A percentile compares a stretch with the other conserved stretches of the same genome.
Evolutionary conservation across 2,888 invertebrate species (phyloP).

Genomic region (Erynnis tages): DNA sequence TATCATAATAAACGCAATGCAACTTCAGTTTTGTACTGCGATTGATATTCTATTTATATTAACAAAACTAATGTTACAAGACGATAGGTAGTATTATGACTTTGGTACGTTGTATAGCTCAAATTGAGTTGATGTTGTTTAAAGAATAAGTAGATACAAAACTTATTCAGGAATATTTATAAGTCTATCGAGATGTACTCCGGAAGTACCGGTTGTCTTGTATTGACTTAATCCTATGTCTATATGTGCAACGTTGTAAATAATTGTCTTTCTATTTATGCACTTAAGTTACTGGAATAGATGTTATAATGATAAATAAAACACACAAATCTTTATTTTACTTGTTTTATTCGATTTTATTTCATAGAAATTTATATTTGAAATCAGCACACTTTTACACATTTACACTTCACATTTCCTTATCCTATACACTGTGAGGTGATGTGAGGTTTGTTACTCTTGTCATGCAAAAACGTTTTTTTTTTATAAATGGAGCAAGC

Average conservation of each 20-base stretch:
- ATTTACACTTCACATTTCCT: no score
- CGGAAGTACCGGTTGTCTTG: conserved; percentile 1
- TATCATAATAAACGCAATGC: no score
- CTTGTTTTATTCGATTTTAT: conserved; percentile 11
- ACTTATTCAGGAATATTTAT: conserved; percentile 16
- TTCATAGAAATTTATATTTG: conserved; percentile 14
- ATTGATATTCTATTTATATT: no score
- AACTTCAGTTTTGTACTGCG: no score
- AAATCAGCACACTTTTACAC: no score
- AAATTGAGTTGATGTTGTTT: conserved; percentile 25
- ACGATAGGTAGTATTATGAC: no score
- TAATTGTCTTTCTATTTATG: conserved; percentile 71
- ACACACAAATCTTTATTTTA: conserved; percentile 10
- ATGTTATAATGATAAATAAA: conserved; percentile 19
- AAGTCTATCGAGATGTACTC: conserved; percentile 8
- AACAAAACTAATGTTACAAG: no score
- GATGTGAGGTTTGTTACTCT: no score
- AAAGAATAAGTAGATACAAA: conserved; percentile 7
- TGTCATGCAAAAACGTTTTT: no score
- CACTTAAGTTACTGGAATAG: conserved; percentile 53
- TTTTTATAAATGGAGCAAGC: no score
- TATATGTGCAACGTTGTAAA: conserved; percentile 42
- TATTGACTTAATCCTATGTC: conserved; percentile 16
- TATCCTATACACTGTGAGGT: no score
- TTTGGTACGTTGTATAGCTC: background rate